These are phyloP conservation scores for Isichthys henryi DNA, from an alignment of 2,113 vertebrate genomes.

Conservation along the genomic window DNA sequence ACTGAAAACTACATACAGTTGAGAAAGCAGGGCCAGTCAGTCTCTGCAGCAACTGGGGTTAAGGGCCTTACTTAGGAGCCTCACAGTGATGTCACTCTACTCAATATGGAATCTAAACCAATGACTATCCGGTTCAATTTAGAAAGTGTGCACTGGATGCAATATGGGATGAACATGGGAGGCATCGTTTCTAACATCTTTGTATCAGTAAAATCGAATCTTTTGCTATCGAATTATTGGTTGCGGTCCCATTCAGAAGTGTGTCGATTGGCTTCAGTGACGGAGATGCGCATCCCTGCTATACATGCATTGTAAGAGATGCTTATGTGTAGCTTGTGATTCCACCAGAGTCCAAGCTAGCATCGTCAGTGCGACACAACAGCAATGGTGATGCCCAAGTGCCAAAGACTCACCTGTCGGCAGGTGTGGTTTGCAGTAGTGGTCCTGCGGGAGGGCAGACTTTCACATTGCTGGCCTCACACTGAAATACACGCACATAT, in stretches of 20 bases:
- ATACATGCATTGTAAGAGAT: not conserved
- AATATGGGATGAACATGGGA: not conserved
- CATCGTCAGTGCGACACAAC: not conserved
- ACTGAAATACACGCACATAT: constrained; percentile 52
- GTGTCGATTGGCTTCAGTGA: not conserved
- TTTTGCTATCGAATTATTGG: not conserved
- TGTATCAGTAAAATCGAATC: not conserved
- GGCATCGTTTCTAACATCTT: not conserved
- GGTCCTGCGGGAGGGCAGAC: constrained; percentile 51
- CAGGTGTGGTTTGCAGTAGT: constrained; percentile 53
- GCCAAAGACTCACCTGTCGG: constrained; percentile 55
- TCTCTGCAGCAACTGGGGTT: no score
- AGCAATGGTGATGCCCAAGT: no score
- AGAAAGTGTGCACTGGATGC: not conserved
- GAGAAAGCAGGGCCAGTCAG: no score
- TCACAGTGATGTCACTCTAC: no score
- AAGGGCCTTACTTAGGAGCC: no score
- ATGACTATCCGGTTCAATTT: no score
- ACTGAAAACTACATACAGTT: no score
- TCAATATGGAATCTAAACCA: no score
- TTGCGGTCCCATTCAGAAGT: not conserved
- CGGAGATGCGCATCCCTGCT: not conserved
- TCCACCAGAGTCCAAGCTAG: no score
- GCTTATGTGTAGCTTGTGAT: no score
- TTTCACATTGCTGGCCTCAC: constrained; percentile 72